Evolutionary conservation across 2,888 invertebrate genomes (phyloP), one percentile per base, ranked within the genome.

Genomic region (Scrobipalpa costella): DNA sequence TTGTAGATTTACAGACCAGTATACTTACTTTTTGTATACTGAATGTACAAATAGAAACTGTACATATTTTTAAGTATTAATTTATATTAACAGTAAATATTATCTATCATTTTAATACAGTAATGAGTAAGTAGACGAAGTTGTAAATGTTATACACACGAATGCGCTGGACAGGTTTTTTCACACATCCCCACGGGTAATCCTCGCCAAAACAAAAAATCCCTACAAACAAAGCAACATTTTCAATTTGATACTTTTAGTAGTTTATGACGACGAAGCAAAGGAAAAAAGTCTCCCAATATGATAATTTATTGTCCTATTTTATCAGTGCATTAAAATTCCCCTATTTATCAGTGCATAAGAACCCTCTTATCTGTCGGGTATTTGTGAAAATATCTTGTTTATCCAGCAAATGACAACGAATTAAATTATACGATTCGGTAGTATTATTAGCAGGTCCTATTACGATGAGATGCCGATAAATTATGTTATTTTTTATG

Each of bases 1-100:
- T 83, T 80, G 81, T 75, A 70, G 64, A 58, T 69, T 36, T 27
- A 62, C 57, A 71, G 72, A 70, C 71, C 68, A 72, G 73, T 73
- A 75, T 72, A 69, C 68, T 73, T 69, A 71, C 67, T 69, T 72
- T 69, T 73, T 74, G 72, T 80, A 77, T 78, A 76, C 73, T 73
- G 71, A 69, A 71, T 83, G 83, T 86, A 83, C 83, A 84, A 84
- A 84, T 74, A 78, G 74, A 84, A 75, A 79, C 76, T 82, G 84
- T 85, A 83, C 78, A 84, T 63, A 62, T 40, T 49, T 61, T 58
- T 49, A 27, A 47, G 58, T 60, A 61, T 27, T 64, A 57, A 64
- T 57, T 63, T 63, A 63, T 63, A 63, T 61, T 61, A 55, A 61
- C 36, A 33, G 44, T 13, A 8, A 40, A 40, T 27, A 27, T 27